Conservation (phyloP, 2,888 invertebrate species). For the Pandemis heparana region DNA sequence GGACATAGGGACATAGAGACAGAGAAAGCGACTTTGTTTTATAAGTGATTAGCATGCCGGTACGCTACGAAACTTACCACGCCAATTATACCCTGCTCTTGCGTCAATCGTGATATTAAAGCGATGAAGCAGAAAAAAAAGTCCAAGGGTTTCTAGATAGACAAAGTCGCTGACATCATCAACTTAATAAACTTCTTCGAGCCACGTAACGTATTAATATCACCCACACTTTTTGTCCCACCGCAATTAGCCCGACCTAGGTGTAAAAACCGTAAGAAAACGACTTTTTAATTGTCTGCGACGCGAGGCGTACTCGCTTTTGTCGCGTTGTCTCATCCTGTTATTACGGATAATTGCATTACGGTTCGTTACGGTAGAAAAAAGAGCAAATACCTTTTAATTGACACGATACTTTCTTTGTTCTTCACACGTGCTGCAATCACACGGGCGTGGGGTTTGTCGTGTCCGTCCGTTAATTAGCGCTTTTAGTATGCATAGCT, state of each 20-base stretch:
- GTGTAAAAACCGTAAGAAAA: conserved; percentile 81
- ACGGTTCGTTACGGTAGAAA: conserved; percentile 83
- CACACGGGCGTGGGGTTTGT: conserved; percentile 59
- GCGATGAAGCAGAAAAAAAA: not conserved
- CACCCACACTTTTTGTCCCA: conserved; percentile 63
- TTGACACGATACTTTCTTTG: conserved; percentile 83
- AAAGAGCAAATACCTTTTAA: conserved; percentile 79
- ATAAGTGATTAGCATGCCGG: too few relatives aligned
- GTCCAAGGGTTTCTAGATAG: not conserved
- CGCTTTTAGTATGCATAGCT: not conserved
- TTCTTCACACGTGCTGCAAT: conserved; percentile 75
- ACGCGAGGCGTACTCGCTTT: conserved; percentile 71
- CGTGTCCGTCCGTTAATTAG: conserved; percentile 32
- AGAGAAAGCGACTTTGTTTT: too few relatives aligned
- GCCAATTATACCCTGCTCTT: too few relatives aligned
- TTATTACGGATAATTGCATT: conserved; percentile 85
- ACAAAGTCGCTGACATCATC: not conserved
- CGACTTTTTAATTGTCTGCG: conserved; percentile 85
- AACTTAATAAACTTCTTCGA: not conserved
- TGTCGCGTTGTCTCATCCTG: conserved; percentile 82
- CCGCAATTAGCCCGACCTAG: conserved; percentile 78
- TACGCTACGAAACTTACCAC: too few relatives aligned
- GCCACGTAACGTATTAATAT: conserved; percentile 54
- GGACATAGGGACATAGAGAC: too few relatives aligned
- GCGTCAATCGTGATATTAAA: too few relatives aligned